Base-by-base conservation (phyloP, 2,113 vertebrate species). In the Tachysurus fulvidraco region DNA sequence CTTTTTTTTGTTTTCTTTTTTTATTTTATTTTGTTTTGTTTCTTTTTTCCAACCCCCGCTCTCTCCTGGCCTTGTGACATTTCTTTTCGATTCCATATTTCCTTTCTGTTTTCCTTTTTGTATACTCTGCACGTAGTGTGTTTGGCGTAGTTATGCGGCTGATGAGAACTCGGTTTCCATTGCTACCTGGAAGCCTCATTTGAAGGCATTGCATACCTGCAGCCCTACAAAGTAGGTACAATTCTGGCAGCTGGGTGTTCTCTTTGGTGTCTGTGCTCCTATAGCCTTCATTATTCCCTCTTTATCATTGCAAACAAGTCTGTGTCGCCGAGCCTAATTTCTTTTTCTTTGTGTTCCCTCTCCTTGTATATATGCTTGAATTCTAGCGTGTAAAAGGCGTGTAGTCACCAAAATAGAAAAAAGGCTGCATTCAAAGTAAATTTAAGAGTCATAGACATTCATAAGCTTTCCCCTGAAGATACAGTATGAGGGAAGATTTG, bases 141-240 rank as follows among this genome's bases (percentile, higher is more conserved):
- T 99, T 94, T 99, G 98, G 98, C 97, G 97, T 94, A 99, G 97
- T 96, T 99, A 99, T 93, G 97, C 97, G 93, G 98, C 98, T 96
- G 98, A 99, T 96, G 98, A 98, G 96, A 98, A 98, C 95, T 99
- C 97, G 89, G 97, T 99, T 96, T 99, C 98, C 96, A 95, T 99
- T 95, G 98, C 98, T 94, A 99, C 98, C 96, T 99, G 98, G 98
- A 99, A 98, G 96, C 98, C 98, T 92, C 97, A 99, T 96, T 95
- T 99, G 97, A 99, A 98, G 96, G 98, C 97, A 94, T 96, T 99
- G 96, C 98, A 99, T 95, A 98, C 97, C 97, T 99, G 98, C 97
- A 99, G 98, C 94, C 98, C 97, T 91, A 96, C 97, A 95, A 99
- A 99, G 98, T 99, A 99, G 96, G 98, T 99, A 96, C 94, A 96